phyloP scores from a whole-genome alignment of 2,888 invertebrate genomes.

The Monochamus alternatus region DNA sequence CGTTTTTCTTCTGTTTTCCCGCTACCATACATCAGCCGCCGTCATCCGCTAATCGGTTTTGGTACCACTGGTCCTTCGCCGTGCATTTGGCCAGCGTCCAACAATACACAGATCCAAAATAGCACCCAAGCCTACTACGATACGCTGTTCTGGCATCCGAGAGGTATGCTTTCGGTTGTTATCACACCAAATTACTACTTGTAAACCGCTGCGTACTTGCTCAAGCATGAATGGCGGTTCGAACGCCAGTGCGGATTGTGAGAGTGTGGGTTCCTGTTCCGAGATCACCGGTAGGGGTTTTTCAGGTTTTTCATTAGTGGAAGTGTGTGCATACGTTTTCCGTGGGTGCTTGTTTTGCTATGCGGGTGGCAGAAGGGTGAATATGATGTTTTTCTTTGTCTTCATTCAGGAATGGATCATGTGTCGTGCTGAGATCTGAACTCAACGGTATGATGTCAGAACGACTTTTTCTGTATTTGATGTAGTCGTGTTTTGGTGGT shows the following conservation, averaged over 20 bases:
- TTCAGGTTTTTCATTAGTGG: constrained; percentile 11
- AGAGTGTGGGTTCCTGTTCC: constrained; percentile 28
- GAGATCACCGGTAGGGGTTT: constrained; percentile 9
- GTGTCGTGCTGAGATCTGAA: neutral
- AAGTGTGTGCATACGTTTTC: constrained; percentile 11
- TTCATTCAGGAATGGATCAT: neutral
- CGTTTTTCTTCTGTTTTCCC: neutral
- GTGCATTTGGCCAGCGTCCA: constrained; percentile 48
- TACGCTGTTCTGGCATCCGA: constrained; percentile 44
- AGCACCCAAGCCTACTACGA: constrained; percentile 41
- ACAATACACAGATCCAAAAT: constrained; percentile 48
- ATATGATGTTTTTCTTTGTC: constrained; percentile 10
- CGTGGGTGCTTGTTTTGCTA: neutral
- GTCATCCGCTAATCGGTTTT: constrained; percentile 14
- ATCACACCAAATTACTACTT: constrained; percentile 40
- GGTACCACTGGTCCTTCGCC: constrained; percentile 9
- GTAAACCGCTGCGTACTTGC: constrained; percentile 22
- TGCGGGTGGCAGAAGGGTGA: constrained; percentile 18
- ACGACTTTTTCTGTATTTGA: neutral
- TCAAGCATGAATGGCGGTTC: constrained; percentile 44
- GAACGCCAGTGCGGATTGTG: constrained; percentile 25
- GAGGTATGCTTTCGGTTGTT: constrained; percentile 50
- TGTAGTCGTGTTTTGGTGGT: neutral
- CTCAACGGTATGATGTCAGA: neutral
- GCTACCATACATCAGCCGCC: neutral